phyloP scores from a whole-genome alignment of 2,888 invertebrate species.

The Notodromas monacha region DNA sequence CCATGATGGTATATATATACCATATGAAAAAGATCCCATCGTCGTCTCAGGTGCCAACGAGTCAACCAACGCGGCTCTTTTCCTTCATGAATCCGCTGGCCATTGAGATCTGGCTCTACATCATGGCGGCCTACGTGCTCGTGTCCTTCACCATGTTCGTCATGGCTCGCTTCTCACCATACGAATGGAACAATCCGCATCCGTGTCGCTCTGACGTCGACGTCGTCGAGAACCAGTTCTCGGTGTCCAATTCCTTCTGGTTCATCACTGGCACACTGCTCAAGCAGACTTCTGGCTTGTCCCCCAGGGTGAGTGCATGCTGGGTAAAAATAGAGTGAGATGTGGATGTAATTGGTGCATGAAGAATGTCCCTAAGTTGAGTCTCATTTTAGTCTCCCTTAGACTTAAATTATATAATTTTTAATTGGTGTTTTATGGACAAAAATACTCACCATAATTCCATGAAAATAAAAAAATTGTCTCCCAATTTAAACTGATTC shows the following conservation, averaged over 20 bases:
- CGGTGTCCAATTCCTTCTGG: conserved; percentile 83
- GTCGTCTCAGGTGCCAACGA: conserved; percentile 53
- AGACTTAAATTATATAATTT: no score
- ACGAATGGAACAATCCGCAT: conserved; percentile 60
- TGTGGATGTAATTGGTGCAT: no score
- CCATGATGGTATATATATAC: no score
- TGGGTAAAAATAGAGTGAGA: no score
- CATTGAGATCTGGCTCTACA: conserved; percentile 79
- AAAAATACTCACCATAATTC: no score
- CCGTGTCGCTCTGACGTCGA: conserved; percentile 32
- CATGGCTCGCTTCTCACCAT: conserved; percentile 82
- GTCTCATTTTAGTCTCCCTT: no score
- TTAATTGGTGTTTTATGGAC: no score
- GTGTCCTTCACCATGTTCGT: conserved; percentile 79
- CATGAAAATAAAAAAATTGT: no score
- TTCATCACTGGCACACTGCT: conserved; percentile 79
- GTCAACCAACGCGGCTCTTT: conserved; percentile 54
- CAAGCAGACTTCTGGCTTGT: conserved; percentile 65
- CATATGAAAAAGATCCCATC: no score
- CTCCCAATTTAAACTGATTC: no score
- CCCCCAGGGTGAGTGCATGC: conserved; percentile 52
- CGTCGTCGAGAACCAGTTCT: conserved; percentile 76
- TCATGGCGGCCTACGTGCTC: conserved; percentile 64
- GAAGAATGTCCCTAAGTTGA: no score
- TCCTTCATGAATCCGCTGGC: conserved; percentile 87